Conservation (phyloP, 2,888 invertebrate species). For the Leptinotarsa peninsularis region DNA sequence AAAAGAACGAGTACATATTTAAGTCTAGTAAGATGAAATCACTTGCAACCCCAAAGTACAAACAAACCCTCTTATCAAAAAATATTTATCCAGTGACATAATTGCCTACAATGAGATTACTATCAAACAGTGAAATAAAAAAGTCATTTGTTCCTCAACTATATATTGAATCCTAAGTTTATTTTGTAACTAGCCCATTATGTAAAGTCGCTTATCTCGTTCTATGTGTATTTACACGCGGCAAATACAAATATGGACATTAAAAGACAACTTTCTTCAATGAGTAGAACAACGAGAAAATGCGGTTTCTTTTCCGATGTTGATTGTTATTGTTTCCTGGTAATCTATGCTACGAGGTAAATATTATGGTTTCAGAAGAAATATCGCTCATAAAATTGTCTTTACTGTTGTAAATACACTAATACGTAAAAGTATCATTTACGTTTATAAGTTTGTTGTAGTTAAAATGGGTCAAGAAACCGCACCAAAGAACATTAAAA, state of each 20-base stretch:
- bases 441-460: slow-evolving; percentile 4
- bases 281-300: slow-evolving; percentile 18
- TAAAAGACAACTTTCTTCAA: slow-evolving; percentile 7
- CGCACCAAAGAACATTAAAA: not conserved
- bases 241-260: slow-evolving; percentile 16
- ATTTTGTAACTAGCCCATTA: slow-evolving; percentile 2
- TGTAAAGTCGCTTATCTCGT: slow-evolving; percentile 11
- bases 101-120: too few relatives aligned
- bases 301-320: slow-evolving; percentile 20
- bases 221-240: not conserved
- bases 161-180: not conserved
- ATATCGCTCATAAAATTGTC: slow-evolving; percentile 10
- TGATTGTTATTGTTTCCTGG: slow-evolving; percentile 18
- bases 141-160: too few relatives aligned
- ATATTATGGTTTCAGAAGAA: slow-evolving; percentile 17
- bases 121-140: too few relatives aligned
- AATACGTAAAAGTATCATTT: slow-evolving; percentile 2
- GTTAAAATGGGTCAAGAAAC: slow-evolving; percentile 19
- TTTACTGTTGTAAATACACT: slow-evolving; percentile 1
- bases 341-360: slow-evolving; percentile 11
- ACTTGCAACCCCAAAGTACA: too few relatives aligned
- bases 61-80: too few relatives aligned
- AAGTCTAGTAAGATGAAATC: too few relatives aligned
- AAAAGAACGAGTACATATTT: too few relatives aligned
- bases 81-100: too few relatives aligned